phyloP scores from a whole-genome alignment of 2,113 vertebrate species.

The Galemys pyrenaicus region DNA sequence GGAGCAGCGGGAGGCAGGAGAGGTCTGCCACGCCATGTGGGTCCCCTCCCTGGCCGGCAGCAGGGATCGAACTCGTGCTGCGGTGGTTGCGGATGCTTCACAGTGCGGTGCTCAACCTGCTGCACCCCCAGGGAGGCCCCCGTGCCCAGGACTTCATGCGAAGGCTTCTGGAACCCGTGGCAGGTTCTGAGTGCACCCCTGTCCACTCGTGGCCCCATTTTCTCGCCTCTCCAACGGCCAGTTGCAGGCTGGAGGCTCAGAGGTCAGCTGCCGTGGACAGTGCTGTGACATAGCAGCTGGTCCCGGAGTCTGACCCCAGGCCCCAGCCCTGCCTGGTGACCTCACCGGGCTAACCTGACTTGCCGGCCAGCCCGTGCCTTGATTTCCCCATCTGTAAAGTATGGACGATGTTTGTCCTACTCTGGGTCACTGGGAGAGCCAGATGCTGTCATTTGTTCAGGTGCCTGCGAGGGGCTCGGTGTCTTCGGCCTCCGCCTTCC shows the following conservation, averaged over 20 bases:
- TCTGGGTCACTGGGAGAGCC: fast-evolving
- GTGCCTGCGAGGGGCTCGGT: neutral
- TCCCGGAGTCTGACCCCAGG: fast-evolving
- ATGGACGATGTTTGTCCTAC: fast-evolving
- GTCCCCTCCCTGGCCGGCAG: too few relatives aligned
- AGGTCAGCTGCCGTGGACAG: neutral
- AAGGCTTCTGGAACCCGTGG: neutral
- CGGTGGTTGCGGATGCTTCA: too few relatives aligned
- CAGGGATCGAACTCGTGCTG: too few relatives aligned
- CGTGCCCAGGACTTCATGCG: fast-evolving
- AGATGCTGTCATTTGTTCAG: fast-evolving
- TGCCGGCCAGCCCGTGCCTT: neutral
- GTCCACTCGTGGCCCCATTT: neutral
- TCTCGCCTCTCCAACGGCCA: too few relatives aligned
- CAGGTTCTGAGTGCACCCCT: neutral
- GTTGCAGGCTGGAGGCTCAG: neutral
- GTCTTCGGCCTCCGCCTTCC: too few relatives aligned
- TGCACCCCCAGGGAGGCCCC: too few relatives aligned
- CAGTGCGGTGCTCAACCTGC: too few relatives aligned
- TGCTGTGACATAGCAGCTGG: neutral
- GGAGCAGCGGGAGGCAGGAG: too few relatives aligned
- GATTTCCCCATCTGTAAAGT: neutral
- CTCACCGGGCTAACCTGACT: neutral
- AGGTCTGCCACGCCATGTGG: too few relatives aligned
- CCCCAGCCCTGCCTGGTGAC: fast-evolving